Evolutionary conservation across 2,113 vertebrate genomes (phyloP).

Genomic region (Tenrec ecaudatus): DNA sequence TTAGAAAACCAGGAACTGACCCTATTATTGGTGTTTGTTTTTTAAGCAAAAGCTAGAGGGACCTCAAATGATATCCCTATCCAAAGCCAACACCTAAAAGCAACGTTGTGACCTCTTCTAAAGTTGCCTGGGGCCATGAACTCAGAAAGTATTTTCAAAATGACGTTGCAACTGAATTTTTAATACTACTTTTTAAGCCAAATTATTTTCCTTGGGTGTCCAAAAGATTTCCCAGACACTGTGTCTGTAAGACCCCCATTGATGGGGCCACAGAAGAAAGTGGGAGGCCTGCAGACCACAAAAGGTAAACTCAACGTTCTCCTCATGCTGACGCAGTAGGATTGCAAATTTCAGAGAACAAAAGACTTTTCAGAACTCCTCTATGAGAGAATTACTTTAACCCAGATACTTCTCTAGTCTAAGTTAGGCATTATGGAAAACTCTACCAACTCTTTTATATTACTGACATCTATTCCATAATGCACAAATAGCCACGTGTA

Average conservation of each 20-base stretch:
- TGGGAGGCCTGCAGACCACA: constrained; percentile 45
- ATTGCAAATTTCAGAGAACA: not conserved
- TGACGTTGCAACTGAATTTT: constrained; percentile 57
- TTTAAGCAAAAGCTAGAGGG: constrained; percentile 51
- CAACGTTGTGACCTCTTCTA: constrained; percentile 30
- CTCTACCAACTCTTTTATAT: not conserved
- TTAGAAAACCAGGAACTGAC: constrained; percentile 58
- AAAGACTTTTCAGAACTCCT: not conserved
- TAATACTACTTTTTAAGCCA: constrained; percentile 45
- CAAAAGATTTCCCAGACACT: constrained; percentile 15
- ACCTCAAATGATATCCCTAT: constrained; percentile 61
- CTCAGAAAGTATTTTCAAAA: constrained; percentile 48
- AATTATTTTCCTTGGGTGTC: constrained; percentile 47
- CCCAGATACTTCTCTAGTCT: not conserved
- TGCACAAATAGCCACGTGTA: not conserved
- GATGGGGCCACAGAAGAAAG: constrained; percentile 35
- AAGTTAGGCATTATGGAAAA: not conserved
- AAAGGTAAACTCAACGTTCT: not conserved
- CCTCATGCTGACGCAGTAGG: constrained; percentile 29
- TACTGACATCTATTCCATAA: not conserved
- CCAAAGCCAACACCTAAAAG: constrained; percentile 61
- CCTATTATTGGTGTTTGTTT: constrained; percentile 64
- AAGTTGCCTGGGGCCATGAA: constrained; percentile 40
- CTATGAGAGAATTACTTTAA: not conserved
- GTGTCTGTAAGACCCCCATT: not conserved